Evolutionary conservation across 2,113 vertebrate species (phyloP).

Genomic region (Phrynosoma blainvillii): DNA sequence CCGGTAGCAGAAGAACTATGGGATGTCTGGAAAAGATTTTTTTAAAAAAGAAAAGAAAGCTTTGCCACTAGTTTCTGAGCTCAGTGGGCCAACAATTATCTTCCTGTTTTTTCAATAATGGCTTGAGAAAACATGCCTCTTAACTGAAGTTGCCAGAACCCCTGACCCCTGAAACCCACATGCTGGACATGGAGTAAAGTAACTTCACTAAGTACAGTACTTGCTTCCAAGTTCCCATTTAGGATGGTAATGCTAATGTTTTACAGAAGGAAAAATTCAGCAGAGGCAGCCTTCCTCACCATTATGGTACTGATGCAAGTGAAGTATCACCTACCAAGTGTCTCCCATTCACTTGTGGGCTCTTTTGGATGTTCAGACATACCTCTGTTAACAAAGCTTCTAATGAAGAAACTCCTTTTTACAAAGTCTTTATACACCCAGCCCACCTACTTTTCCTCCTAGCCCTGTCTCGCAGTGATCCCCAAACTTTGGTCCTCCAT

Average conservation of each 20-base stretch:
- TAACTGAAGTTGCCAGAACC: not conserved
- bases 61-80: not conserved
- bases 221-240: not conserved
- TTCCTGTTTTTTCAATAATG: not conserved
- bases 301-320: not conserved
- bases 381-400: too few species aligned
- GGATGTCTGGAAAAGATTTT: not conserved
- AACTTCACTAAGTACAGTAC: not conserved
- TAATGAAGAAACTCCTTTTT: too few species aligned
- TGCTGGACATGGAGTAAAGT: not conserved
- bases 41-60: not conserved
- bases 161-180: not conserved
- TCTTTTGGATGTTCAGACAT: too few species aligned
- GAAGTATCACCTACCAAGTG: not conserved
- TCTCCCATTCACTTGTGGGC: not conserved
- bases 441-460: too few species aligned
- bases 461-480: too few species aligned
- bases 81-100: slow-evolving; percentile 4
- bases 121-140: not conserved
- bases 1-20: not conserved
- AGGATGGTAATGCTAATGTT: not conserved
- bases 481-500: too few species aligned
- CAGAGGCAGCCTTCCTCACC: not conserved
- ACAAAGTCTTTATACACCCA: too few species aligned
- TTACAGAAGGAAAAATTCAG: not conserved